These are phyloP conservation scores for Poeciliopsis turneri DNA, from an alignment of 2,797 vertebrate species.

Conservation along the genomic window DNA sequence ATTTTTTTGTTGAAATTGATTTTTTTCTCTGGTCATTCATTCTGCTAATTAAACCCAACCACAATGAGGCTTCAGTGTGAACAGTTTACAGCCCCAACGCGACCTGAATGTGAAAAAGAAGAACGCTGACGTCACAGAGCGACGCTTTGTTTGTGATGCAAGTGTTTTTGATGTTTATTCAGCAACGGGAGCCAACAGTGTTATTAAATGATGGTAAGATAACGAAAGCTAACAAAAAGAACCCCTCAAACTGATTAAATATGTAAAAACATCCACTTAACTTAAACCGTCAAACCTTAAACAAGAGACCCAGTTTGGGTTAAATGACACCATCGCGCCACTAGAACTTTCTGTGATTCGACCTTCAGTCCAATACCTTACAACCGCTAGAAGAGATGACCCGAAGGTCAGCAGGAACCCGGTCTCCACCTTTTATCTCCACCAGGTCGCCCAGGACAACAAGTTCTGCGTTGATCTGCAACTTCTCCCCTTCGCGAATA, in stretches of 20 bases:
- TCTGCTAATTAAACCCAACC: no score
- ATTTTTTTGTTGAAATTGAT: no score
- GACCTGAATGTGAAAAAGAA: no score
- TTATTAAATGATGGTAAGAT: no score
- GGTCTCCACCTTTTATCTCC: conserved; percentile 94
- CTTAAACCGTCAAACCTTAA: not conserved
- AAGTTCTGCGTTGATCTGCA: conserved; percentile 90
- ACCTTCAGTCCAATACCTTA: conserved; percentile 80
- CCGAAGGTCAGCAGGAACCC: conserved; percentile 90
- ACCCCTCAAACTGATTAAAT: not conserved
- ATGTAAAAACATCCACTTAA: not conserved
- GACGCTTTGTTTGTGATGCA: no score
- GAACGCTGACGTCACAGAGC: no score
- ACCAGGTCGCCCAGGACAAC: conserved; percentile 94
- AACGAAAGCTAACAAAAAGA: no score
- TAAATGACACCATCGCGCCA: not conserved
- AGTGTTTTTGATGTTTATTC: no score
- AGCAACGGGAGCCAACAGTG: no score
- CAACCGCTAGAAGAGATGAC: conserved; percentile 89
- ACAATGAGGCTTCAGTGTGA: no score
- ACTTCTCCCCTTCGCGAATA: conserved; percentile 92
- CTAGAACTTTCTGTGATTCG: conserved; percentile 2
- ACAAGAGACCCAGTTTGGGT: not conserved
- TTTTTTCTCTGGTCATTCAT: no score
- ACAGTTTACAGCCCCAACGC: no score